Evolutionary conservation across 2,113 vertebrate species (phyloP), one percentile per base, ranked within the genome.

Genomic region (Butorides virescens): DNA sequence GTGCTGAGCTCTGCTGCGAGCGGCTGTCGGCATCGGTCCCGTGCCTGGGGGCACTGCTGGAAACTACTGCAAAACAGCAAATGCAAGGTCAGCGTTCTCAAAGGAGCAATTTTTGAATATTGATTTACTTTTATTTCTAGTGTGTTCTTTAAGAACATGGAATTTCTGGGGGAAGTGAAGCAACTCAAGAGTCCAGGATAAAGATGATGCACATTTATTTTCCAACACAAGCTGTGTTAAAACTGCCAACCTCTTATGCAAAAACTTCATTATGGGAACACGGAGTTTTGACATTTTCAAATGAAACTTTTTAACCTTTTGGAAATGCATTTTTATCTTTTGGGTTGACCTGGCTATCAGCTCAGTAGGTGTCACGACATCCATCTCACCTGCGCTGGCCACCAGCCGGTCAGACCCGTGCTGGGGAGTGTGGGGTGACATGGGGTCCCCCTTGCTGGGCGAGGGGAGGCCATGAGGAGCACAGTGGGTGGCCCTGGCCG

Each of bases 321-420:
- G 44, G 36, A 50, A 68, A 53, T 11, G 53, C 29, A 10, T 36
- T 26, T 70, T 30, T 68, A 26, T 50, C 37, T 36, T 15, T 14
- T 44, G 71, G 37, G 17, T 30, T 46, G 73, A 26, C 53, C 73
- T 36, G 32, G 26, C 36, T 65, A 2, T 30, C 53, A 26, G 62
- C 53, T 59, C 63, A 11, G 25, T 10, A 30, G 71, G 61, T 10
- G 11, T 46, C 82, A 26, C 7, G 6, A 13, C 4, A 18, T 34
- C 49, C 3, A 2, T 36, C 58, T 73, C 3, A 1, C 49, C 61
- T 11, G n/a, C 8, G 0, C n/a, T 34, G 50, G 22, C 52, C 1
- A 1, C n/a, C 13, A 11, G 27, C 15, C 2, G 2, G 52, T 25
- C 78, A 26, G 49, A 13, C 30, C 30, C 3, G 1, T 1, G 3